Percentiles rank a stretch among this genome's conserved stretches.
phyloP scores from a whole-genome alignment of 1,140 invertebrate genomes.

The Pomacea maculata region DNA sequence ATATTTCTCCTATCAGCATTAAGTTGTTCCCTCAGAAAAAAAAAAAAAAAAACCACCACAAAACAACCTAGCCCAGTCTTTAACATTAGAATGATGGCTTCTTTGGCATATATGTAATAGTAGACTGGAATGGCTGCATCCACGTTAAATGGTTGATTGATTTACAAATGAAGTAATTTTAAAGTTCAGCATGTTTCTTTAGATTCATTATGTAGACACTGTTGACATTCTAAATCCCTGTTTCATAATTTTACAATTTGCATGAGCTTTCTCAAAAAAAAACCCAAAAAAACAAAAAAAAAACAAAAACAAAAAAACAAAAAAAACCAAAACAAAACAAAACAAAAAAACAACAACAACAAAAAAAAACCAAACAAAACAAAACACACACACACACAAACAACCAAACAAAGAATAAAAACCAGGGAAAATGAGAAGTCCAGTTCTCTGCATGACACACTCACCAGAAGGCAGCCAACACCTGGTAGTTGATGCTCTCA shows the following conservation, averaged over 20 bases:
- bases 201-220: too few relatives aligned
- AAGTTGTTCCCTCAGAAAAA: constrained; percentile 26
- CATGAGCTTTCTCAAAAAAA: neutral
- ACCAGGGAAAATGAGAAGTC: neutral
- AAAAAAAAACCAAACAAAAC: neutral
- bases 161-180: too few relatives aligned
- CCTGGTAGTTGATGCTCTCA: constrained; percentile 90
- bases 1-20: too few relatives aligned
- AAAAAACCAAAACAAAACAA: neutral
- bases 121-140: too few relatives aligned
- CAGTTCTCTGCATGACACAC: constrained; percentile 9
- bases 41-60: constrained; percentile 12
- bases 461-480: constrained; percentile 70
- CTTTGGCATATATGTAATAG: too few relatives aligned
- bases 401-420: neutral
- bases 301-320: neutral
- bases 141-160: too few relatives aligned
- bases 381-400: neutral
- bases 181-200: too few relatives aligned
- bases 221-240: too few relatives aligned
- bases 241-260: neutral
- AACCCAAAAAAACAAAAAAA: constrained; percentile 3
- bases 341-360: neutral
- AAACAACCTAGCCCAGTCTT: neutral
- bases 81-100: neutral